Conservation (phyloP, 2,113 vertebrate genomes). For the Nicator chloris region DNA sequence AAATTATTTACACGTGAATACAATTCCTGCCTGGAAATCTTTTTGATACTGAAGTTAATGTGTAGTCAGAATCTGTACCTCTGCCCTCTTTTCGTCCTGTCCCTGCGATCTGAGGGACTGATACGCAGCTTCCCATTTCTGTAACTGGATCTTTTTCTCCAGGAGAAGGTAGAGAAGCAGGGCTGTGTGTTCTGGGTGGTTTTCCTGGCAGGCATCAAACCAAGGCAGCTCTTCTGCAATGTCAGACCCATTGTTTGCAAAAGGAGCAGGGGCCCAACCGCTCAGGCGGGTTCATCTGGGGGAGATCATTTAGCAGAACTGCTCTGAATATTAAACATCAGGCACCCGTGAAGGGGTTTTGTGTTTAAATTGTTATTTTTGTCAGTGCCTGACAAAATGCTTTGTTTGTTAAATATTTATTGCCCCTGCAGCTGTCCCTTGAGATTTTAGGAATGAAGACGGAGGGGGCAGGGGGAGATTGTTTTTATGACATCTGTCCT, state of each 20-base stretch:
- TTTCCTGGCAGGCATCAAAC: not conserved
- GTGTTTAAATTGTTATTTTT: not conserved
- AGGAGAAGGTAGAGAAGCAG: not conserved
- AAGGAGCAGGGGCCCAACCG: not conserved
- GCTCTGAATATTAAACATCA: not conserved
- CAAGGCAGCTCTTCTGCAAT: not conserved
- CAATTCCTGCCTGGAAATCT: not conserved
- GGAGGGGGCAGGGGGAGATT: not conserved
- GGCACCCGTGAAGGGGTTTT: not conserved
- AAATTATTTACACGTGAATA: not conserved
- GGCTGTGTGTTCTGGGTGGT: rapidly evolving
- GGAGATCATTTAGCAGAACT: not conserved
- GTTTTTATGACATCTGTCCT: not conserved
- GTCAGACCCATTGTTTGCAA: not conserved
- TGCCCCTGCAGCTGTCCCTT: not conserved
- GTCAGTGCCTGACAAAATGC: not conserved
- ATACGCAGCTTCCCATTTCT: not conserved
- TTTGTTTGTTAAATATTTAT: not conserved
- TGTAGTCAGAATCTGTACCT: not conserved
- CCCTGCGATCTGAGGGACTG: not conserved
- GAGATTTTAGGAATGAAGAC: not conserved
- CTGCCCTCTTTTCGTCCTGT: not conserved
- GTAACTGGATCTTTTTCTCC: not conserved
- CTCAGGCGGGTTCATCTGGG: not conserved
- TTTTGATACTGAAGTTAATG: not conserved